These are phyloP conservation scores for Bucco capensis DNA, from an alignment of 2,113 vertebrate genomes.

Conservation along the genomic window DNA sequence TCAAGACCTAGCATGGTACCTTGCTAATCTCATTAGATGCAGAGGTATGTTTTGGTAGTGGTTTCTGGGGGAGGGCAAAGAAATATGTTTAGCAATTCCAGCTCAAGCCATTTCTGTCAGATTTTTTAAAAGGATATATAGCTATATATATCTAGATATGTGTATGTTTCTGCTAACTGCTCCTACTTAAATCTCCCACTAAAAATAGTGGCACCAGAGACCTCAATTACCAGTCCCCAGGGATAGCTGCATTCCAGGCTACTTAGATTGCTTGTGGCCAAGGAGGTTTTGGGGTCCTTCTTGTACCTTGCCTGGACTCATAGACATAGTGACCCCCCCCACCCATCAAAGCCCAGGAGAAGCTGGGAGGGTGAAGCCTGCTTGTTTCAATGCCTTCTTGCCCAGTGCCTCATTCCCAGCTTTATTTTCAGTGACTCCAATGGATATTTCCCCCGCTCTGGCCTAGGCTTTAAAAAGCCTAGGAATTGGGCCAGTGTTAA, in stretches of 20 bases:
- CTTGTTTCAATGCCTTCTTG: background rate
- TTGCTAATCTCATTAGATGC: conserved; percentile 34
- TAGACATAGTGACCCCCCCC: fast-evolving
- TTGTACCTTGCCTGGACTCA: background rate
- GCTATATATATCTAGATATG: background rate
- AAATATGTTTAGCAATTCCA: background rate
- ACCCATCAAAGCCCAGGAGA: background rate
- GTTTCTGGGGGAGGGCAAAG: background rate
- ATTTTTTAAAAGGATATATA: background rate
- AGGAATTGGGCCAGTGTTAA: background rate
- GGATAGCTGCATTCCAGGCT: background rate
- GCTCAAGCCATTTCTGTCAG: background rate
- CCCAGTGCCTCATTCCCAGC: background rate
- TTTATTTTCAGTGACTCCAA: background rate
- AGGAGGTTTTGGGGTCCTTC: background rate
- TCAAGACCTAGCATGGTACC: conserved; percentile 10
- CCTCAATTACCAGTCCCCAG: background rate
- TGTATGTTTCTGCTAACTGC: background rate
- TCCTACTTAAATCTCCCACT: background rate
- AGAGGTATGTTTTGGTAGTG: background rate
- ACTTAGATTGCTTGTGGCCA: background rate
- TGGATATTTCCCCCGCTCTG: background rate
- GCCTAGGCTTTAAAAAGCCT: background rate
- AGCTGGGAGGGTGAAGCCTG: background rate
- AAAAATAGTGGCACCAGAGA: background rate